A percentile compares a stretch with the other conserved stretches of the same genome.
These are phyloP conservation scores for Drosophila neotestacea DNA, from an alignment of 2,888 invertebrate genomes.

Conservation along the genomic window DNA sequence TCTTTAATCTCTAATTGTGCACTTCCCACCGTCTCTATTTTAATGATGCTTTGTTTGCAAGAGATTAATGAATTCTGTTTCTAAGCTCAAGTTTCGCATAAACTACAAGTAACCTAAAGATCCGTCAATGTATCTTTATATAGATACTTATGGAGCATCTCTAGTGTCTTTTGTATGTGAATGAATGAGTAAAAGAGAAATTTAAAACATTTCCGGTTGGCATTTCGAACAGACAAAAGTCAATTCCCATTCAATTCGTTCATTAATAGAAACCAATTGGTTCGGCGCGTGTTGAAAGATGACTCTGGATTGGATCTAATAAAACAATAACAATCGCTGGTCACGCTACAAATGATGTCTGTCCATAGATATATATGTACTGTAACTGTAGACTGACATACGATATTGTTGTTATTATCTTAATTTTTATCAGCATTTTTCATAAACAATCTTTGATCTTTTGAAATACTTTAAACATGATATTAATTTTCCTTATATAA, in stretches of 20 bases:
- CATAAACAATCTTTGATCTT: slow-evolving; percentile 5
- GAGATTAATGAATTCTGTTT: slow-evolving; percentile 75
- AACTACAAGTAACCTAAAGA: slow-evolving; percentile 12
- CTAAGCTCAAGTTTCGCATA: slow-evolving; percentile 57
- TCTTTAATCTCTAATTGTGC: slow-evolving; percentile 24
- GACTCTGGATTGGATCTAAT: slow-evolving; percentile 18
- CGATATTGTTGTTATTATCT: slow-evolving; percentile 9
- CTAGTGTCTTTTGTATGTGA: slow-evolving; percentile 3
- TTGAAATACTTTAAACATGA: slow-evolving; percentile 1
- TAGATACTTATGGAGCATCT: slow-evolving; percentile 2
- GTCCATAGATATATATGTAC: neutral
- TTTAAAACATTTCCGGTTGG: slow-evolving; percentile 67
- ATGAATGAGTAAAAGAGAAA: slow-evolving; percentile 54
- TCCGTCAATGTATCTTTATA: slow-evolving; percentile 10
- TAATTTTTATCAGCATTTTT: slow-evolving; percentile 7
- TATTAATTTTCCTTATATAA: neutral
- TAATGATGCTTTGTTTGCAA: slow-evolving; percentile 61
- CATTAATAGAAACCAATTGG: slow-evolving; percentile 74
- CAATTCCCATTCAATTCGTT: slow-evolving; percentile 37
- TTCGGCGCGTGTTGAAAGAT: slow-evolving; percentile 33
- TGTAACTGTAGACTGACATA: neutral
- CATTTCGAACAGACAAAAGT: neutral
- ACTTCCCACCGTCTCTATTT: slow-evolving; percentile 58
- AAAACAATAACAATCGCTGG: slow-evolving; percentile 31
- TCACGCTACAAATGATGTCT: slow-evolving; percentile 34